Conservation (phyloP, 30 jellyfish, hydroid and myxozoan species). For the Cassiopea andromeda region DNA sequence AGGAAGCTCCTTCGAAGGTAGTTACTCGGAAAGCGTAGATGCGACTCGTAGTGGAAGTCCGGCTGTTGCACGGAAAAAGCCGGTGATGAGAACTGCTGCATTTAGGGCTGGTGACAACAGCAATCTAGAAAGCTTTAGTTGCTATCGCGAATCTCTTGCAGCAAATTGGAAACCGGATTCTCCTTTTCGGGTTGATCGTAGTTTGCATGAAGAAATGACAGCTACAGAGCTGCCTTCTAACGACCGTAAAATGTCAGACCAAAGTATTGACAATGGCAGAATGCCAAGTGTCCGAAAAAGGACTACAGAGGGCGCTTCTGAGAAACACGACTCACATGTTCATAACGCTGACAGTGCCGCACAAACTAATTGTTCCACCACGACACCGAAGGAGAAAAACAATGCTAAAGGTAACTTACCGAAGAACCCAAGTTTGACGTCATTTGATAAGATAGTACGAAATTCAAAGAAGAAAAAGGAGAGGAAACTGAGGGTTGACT, state of each 20-base stretch:
- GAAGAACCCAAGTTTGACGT: slow-evolving; percentile 56
- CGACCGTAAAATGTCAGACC: neutral
- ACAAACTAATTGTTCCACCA: neutral
- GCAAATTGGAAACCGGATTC: slow-evolving; percentile 75
- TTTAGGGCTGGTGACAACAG: slow-evolving; percentile 1
- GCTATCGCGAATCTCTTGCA: slow-evolving; percentile 61
- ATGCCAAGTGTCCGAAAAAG: slow-evolving; percentile 23
- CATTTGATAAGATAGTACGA: slow-evolving; percentile 54
- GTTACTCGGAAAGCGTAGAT: neutral
- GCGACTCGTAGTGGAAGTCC: slow-evolving; percentile 42
- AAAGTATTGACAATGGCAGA: neutral
- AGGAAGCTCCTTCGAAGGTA: slow-evolving; percentile 13
- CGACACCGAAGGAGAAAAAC: neutral
- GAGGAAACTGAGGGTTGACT: slow-evolving; percentile 15
- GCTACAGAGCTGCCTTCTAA: neutral
- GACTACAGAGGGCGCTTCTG: neutral
- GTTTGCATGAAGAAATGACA: neutral
- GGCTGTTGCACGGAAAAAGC: slow-evolving; percentile 15
- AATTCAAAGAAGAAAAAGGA: slow-evolving; percentile 26
- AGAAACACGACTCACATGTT: neutral
- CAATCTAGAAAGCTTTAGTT: slow-evolving; percentile 45
- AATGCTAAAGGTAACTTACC: neutral
- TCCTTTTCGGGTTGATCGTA: slow-evolving; percentile 13
- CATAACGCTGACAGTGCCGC: neutral
- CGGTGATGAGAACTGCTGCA: neutral